phyloP scores from a whole-genome alignment of 2,797 vertebrate species.

The Poecilia wingei region DNA sequence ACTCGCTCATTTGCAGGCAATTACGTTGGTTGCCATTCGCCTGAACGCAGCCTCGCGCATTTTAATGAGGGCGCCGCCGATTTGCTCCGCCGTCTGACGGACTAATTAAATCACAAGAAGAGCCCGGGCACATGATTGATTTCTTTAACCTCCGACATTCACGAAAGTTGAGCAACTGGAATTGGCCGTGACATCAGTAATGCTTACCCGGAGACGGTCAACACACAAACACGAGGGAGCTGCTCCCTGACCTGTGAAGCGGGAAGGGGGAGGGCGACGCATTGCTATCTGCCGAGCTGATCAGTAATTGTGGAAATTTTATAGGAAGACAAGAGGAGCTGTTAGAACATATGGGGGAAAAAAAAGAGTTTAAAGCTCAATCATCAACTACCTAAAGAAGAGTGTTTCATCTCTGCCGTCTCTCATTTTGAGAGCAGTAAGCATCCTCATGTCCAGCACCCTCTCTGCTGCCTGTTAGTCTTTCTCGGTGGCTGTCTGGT shows the following conservation, averaged over 20 bases:
- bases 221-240: constrained; percentile 14
- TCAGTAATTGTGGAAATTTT: constrained; percentile 32
- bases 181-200: constrained; percentile 39
- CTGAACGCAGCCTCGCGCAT: constrained; percentile 48
- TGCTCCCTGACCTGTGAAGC: constrained; percentile 22
- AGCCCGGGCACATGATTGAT: constrained; percentile 64
- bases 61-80: constrained; percentile 37
- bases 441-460: background rate
- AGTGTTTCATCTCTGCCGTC: background rate
- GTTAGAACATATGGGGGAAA: background rate
- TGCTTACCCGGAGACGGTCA: constrained; percentile 9
- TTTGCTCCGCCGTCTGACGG: constrained; percentile 59
- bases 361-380: constrained; percentile 2
- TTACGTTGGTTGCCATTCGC: constrained; percentile 60
- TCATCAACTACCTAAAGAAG: constrained; percentile 1
- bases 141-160: constrained; percentile 56
- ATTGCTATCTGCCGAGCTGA: constrained; percentile 27
- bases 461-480: constrained; percentile 12
- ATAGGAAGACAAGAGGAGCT: constrained; percentile 32
- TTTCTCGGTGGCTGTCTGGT: constrained; percentile 12
- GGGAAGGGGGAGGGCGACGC: constrained; percentile 3
- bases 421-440: constrained; percentile 21
- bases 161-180: constrained; percentile 54
- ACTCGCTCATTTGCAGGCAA: constrained; percentile 67
- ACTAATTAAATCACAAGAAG: constrained; percentile 67